Conservation (phyloP, 2,797 vertebrate genomes). For the Australoheros facetus region DNA sequence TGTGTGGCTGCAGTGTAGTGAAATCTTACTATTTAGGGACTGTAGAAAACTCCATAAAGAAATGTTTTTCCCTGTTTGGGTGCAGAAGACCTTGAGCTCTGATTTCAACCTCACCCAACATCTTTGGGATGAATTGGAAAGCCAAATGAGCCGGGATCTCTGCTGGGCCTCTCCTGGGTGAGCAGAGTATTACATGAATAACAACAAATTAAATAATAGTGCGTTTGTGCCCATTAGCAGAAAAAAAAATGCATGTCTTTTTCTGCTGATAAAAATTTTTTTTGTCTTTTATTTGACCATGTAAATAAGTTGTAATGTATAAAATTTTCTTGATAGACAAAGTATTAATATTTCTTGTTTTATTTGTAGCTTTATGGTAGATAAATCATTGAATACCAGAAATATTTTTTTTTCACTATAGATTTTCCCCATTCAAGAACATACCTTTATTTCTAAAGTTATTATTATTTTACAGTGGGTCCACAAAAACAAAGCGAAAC, state of each 20-base stretch:
- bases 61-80: not conserved
- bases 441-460: too few species aligned
- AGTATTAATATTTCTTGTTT: too few species aligned
- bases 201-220: not conserved
- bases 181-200: not conserved
- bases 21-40: accelerated
- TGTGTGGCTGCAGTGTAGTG: not conserved
- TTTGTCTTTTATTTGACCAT: too few species aligned
- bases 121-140: accelerated
- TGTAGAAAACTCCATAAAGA: not conserved
- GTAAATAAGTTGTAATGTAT: too few species aligned
- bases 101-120: not conserved
- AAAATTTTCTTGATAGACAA: too few species aligned
- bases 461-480: too few species aligned
- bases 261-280: not conserved
- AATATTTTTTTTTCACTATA: too few species aligned
- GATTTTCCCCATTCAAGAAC: too few species aligned
- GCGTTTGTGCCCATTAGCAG: not conserved
- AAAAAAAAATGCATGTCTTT: not conserved
- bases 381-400: too few species aligned
- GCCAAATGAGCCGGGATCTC: not conserved
- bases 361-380: too few species aligned
- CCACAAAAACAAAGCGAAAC: too few species aligned
- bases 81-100: not conserved
- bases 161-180: not conserved